Evolutionary conservation across 1,140 invertebrate genomes (phyloP), one percentile per base, ranked within the genome.

Genomic region (Lepidurus arcticus): DNA sequence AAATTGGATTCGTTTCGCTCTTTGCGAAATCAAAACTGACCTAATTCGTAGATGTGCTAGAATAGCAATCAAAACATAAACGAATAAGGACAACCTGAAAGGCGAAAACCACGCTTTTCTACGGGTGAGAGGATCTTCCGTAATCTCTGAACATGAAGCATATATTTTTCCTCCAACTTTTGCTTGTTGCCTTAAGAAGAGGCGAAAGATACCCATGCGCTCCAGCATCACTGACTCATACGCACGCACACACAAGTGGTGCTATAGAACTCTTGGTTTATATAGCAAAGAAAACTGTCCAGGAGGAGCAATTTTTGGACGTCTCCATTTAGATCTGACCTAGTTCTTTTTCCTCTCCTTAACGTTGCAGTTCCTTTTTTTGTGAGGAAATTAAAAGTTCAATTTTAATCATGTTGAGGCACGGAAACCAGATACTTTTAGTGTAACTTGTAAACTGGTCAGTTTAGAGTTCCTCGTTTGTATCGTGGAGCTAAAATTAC

Each of bases 251-350:
- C 13, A 65, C 53, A 65, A 65, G 53, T 65, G 53, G 53, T 21
- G 53, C 53, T 21, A 65, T 65, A 65, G 53, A 65, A 65, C 6
- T 65, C 53, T 65, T 65, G 16, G 53, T 65, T 65, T 65, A 21
- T 65, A 16, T 65, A 65, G 53, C 21, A 4, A 65, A 65, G 53
- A 65, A 65, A 65, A 65, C 53, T n/a, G 53, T 65, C 47, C 53
- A 65, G 53, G 53, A 34, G 34, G 53, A 65, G 53, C 53, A 65
- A 65, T 65, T 65, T 65, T 65, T 65, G 21, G 21, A 65, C 53
- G 53, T 65, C 53, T 65, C 53, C n/a, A 65, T 65, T 65, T 65
- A 65, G 53, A 9, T 16, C n/a, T 65, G 53, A 65, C 53, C 53
- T 16, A 65, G 53, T 65, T 65, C 21, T 4, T 11, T 7, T 65